These are phyloP conservation scores for Anolis carolinensis DNA, from an alignment of 2,113 vertebrate genomes.

Conservation along the genomic window DNA sequence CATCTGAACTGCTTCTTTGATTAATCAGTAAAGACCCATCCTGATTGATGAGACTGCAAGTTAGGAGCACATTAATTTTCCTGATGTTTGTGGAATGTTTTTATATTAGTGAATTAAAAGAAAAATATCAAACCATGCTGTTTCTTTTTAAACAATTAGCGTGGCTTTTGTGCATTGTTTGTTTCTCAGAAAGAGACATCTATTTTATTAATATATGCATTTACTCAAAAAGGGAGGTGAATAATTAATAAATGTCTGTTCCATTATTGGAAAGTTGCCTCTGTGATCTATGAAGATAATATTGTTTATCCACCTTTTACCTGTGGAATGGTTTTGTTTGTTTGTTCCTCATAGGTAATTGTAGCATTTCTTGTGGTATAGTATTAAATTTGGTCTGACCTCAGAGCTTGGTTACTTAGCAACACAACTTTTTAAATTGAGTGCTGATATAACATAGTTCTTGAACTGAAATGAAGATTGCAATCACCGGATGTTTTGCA, in stretches of 20 bases:
- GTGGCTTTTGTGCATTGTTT: neutral
- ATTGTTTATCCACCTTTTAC: neutral
- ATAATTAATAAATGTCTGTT: neutral
- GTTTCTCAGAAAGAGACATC: neutral
- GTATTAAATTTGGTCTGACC: slow-evolving; percentile 39
- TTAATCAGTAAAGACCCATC: neutral
- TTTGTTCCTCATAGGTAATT: slow-evolving; percentile 16
- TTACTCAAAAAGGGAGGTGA: neutral
- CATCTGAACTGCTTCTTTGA: neutral
- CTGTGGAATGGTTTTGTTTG: slow-evolving; percentile 24
- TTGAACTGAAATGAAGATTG: neutral
- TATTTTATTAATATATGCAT: neutral
- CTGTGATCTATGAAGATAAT: slow-evolving; percentile 36
- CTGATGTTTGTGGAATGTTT: neutral
- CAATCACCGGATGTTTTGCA: neutral
- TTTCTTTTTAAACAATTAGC: neutral
- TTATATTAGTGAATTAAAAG: neutral
- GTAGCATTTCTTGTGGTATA: neutral
- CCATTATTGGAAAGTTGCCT: neutral
- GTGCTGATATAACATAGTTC: neutral
- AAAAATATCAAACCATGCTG: neutral
- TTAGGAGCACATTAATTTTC: neutral
- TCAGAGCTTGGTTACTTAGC: slow-evolving; percentile 46
- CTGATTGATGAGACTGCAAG: neutral
- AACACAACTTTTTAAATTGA: slow-evolving; percentile 21